Conservation (phyloP, 2,888 invertebrate species). For the Magallana nippona region DNA sequence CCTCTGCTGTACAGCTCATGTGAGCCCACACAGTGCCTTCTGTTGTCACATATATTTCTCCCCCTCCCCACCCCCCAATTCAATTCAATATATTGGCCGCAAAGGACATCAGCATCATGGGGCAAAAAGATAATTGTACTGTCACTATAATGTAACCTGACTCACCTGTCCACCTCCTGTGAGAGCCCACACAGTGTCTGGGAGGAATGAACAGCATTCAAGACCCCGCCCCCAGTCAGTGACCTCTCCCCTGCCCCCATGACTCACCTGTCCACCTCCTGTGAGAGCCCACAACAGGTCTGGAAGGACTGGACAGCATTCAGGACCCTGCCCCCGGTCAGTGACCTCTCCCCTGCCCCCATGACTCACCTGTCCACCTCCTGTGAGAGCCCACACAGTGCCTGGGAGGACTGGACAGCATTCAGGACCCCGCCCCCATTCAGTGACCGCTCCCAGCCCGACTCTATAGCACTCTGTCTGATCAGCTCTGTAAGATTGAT, state of each 20-base stretch:
- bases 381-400: constrained; percentile 93
- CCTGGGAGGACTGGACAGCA: constrained; percentile 90
- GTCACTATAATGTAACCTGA: too few species aligned
- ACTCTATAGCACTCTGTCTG: constrained; percentile 81
- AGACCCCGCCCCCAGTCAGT: constrained; percentile 81
- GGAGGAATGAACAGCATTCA: constrained; percentile 87
- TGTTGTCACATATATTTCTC: too few species aligned
- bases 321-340: constrained; percentile 80
- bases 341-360: neutral
- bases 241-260: constrained; percentile 70
- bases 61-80: too few species aligned
- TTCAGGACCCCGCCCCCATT: constrained; percentile 81
- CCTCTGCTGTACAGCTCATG: too few species aligned
- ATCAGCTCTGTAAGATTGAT: constrained; percentile 87
- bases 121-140: too few species aligned
- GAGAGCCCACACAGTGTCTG: constrained; percentile 94
- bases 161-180: constrained; percentile 89
- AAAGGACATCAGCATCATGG: too few species aligned
- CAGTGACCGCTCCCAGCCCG: constrained; percentile 80
- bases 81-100: too few species aligned
- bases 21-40: too few species aligned
- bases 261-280: constrained; percentile 88
- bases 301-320: constrained; percentile 83
- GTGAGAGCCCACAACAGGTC: constrained; percentile 93
- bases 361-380: constrained; percentile 87